Conservation (phyloP, 2,888 invertebrate genomes). For the Pseudeuparius sepicola region DNA sequence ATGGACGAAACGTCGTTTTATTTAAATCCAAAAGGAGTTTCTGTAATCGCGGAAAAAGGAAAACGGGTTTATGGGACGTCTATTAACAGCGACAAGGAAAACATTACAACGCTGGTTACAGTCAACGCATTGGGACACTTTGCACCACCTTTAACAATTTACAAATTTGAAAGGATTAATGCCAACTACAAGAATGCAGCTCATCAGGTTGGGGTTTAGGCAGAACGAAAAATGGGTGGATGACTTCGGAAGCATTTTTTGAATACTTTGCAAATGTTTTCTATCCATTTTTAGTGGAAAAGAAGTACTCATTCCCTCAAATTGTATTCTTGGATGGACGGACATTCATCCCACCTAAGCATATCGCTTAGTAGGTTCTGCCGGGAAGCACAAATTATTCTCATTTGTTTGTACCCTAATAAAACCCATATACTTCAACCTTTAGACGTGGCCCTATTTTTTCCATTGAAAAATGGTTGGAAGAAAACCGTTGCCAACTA, state of each 20-base stretch:
- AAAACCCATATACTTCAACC: slow-evolving; percentile 13
- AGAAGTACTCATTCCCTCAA: slow-evolving; percentile 2
- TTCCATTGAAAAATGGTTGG: slow-evolving; percentile 15
- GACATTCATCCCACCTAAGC: slow-evolving; percentile 27
- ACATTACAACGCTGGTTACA: slow-evolving; percentile 10
- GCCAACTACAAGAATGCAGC: slow-evolving; percentile 4
- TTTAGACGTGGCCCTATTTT: slow-evolving; percentile 11
- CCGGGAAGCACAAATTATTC: slow-evolving; percentile 22
- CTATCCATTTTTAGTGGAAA: slow-evolving; percentile 7
- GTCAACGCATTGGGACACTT: slow-evolving; percentile 9
- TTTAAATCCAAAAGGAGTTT: slow-evolving; percentile 4
- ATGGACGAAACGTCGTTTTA: slow-evolving; percentile 12
- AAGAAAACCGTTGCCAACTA: slow-evolving; percentile 12
- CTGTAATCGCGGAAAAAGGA: slow-evolving; percentile 8
- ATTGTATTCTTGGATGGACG: slow-evolving; percentile 19
- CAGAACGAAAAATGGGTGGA: slow-evolving; percentile 11
- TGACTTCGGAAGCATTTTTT: slow-evolving; percentile 12
- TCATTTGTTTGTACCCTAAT: slow-evolving; percentile 17
- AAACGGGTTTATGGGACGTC: slow-evolving; percentile 8
- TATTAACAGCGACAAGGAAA: slow-evolving; percentile 6
- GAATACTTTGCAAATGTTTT: slow-evolving; percentile 12
- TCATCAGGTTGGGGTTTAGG: slow-evolving; percentile 9
- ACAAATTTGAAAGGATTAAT: slow-evolving; percentile 9
- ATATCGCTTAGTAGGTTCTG: slow-evolving; percentile 28
- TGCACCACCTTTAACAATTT: slow-evolving; percentile 7